These are phyloP conservation scores for Gasterosteus nipponicus DNA, from an alignment of 2,113 vertebrate species.

Conservation along the genomic window DNA sequence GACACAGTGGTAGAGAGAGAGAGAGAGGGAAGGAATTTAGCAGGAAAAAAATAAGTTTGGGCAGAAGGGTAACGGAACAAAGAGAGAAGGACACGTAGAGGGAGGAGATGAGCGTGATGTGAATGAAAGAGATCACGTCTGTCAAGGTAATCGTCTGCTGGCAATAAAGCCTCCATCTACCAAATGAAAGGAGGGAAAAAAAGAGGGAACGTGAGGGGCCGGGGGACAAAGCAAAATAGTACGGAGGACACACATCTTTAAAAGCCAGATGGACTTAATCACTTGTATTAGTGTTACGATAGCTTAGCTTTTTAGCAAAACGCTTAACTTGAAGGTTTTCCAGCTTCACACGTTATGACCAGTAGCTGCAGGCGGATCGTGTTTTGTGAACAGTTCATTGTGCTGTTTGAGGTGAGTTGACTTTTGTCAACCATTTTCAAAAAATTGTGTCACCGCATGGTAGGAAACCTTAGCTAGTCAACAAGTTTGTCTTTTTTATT, in stretches of 20 bases:
- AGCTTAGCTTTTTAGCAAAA: not conserved
- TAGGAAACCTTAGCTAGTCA: no score
- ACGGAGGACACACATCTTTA: not conserved
- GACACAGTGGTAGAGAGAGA: constrained; percentile 1
- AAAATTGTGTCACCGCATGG: no score
- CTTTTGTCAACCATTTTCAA: not conserved
- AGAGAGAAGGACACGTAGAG: constrained; percentile 40
- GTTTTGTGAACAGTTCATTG: not conserved
- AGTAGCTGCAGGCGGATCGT: not conserved
- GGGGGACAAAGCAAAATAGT: not conserved
- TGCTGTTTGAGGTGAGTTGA: not conserved
- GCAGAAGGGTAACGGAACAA: constrained; percentile 45
- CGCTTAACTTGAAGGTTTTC: not conserved
- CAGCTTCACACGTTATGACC: not conserved
- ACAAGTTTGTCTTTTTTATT: no score
- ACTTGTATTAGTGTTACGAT: not conserved
- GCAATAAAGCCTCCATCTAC: constrained; percentile 55
- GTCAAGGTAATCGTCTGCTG: constrained; percentile 63
- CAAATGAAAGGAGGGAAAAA: constrained; percentile 1
- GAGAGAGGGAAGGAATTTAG: constrained; percentile 32
- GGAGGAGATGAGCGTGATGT: constrained; percentile 53
- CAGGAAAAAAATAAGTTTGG: constrained; percentile 35
- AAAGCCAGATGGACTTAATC: not conserved
- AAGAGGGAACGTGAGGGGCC: not conserved
- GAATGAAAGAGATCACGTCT: constrained; percentile 55